phyloP scores from a whole-genome alignment of 2,888 invertebrate genomes.

The Chloroclystis v-ata region DNA sequence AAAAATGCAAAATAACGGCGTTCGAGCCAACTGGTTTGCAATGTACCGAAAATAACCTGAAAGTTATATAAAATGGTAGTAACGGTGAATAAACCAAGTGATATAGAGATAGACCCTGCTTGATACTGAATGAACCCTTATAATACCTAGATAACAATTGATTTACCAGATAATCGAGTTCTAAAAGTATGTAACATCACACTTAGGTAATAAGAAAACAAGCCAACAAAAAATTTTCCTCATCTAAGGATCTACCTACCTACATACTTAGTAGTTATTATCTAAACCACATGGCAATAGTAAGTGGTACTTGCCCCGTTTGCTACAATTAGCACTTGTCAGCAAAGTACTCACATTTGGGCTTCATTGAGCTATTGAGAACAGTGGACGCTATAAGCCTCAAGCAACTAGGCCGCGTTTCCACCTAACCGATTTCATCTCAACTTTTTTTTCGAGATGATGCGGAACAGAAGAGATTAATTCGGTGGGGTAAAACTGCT shows the following conservation, averaged over 20 bases:
- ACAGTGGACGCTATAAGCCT: constrained; percentile 27
- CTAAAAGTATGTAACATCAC: too few relatives aligned
- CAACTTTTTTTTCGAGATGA: constrained; percentile 72
- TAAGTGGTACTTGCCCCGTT: constrained; percentile 39
- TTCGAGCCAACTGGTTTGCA: constrained; percentile 3
- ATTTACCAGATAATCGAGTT: too few relatives aligned
- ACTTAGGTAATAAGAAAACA: too few relatives aligned
- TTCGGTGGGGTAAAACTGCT: constrained; percentile 71
- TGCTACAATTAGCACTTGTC: constrained; percentile 46
- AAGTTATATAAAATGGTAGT: constrained; percentile 6
- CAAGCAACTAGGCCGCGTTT: constrained; percentile 67
- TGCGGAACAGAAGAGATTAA: constrained; percentile 75
- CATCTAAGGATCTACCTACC: too few relatives aligned
- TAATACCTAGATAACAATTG: too few relatives aligned
- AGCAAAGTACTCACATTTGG: constrained; percentile 40
- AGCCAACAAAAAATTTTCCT: too few relatives aligned
- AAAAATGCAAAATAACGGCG: constrained; percentile 5
- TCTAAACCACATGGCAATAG: not conserved
- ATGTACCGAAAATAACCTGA: constrained; percentile 1
- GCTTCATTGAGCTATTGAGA: constrained; percentile 35
- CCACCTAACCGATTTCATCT: constrained; percentile 69
- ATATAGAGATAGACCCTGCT: not conserved
- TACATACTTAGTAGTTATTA: not conserved
- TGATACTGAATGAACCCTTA: too few relatives aligned
- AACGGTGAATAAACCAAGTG: constrained; percentile 1